Base-by-base conservation (phyloP, 2,113 vertebrate species). In the Eulacestoma nigropectus region DNA sequence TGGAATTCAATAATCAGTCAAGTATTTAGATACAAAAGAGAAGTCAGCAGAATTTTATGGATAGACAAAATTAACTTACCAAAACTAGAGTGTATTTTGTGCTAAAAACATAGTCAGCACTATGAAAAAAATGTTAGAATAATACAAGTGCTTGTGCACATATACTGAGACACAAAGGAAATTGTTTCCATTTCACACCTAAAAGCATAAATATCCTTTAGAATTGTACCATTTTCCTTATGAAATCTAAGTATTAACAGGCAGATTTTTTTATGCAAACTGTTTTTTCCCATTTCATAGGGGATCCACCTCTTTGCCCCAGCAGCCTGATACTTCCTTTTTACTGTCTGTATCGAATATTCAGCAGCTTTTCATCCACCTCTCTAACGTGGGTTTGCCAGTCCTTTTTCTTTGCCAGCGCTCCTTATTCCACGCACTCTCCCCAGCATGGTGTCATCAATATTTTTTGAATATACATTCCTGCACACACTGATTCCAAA, bases 1-100 rank as follows among this genome's bases (percentile, higher is more conserved):
- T 22, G 27, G 79, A 92, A 96, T 74, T 91, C 73, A 90, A 95
- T 91, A 95, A 95, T 93, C 80, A 91, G 84, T 89, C 72, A 91
- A 84, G 75, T 84, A 91, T 88, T 95, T 94, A 92, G 89, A 85
- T 56, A 89, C 77, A 91, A 94, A 89, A 91, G 63, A 91, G 44
- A 95, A 84, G 65, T 87, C 79, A 94, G 87, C 89, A 95, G 76
- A 95, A 88, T 91, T 94, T 85, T 79, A 95, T 6, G 35, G 89
- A 35, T 16, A 91, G 74, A 94, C 74, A 80, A 93, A 95, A 65
- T 67, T 65, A 85, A 68, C 62, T 87, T 62, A 94, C 27, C 59
- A 91, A 94, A 89, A 95, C 72, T 49, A 77, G 80, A 93, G 16
- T 90, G 73, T 56, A 75, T 83, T 90, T 65, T 60, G 44, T 39